Evolutionary conservation across 2,113 vertebrate genomes (phyloP).

Genomic region (Psophia crepitans): DNA sequence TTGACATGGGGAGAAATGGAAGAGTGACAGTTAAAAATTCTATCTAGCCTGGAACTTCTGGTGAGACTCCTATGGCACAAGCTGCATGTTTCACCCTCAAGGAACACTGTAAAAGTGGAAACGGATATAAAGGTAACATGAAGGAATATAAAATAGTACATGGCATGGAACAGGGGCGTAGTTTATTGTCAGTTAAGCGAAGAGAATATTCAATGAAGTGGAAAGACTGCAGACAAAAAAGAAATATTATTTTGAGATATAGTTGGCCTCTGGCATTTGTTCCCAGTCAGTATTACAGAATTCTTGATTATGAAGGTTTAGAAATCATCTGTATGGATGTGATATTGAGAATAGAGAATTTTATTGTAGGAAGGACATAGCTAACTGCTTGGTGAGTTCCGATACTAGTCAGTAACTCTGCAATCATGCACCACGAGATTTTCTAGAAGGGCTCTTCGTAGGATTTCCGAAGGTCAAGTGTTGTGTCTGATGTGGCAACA

Average conservation of each 20-base stretch:
- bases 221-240: neutral
- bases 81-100: neutral
- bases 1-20: neutral
- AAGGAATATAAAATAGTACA: neutral
- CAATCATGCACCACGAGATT: neutral
- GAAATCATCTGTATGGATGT: neutral
- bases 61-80: neutral
- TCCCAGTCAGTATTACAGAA: neutral
- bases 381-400: neutral
- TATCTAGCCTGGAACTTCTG: neutral
- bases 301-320: neutral
- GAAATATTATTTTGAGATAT: neutral
- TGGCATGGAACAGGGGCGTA: neutral
- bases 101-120: neutral
- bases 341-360: neutral
- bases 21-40: neutral
- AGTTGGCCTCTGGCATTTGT: neutral
- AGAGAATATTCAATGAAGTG: neutral
- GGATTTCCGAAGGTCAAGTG: neutral
- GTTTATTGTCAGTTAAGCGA: neutral
- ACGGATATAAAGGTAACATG: neutral
- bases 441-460: neutral
- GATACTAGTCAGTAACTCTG: neutral
- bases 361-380: neutral
- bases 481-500: neutral